Conservation (phyloP, 2,888 invertebrate species). For the Liodrosophila aerea region DNA sequence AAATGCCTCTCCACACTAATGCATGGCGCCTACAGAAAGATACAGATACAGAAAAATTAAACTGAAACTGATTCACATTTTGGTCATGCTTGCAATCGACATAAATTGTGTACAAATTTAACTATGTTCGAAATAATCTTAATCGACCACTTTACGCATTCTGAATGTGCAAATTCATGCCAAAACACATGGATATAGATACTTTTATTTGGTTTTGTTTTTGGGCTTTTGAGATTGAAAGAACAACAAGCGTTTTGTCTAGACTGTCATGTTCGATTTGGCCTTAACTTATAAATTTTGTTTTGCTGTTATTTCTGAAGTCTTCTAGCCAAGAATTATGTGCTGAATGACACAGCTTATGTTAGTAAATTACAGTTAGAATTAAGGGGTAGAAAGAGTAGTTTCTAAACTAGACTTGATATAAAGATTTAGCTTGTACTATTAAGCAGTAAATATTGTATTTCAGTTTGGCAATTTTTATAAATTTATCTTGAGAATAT, state of each 20-base stretch:
- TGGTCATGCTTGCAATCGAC: constrained; percentile 40
- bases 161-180: constrained; percentile 62
- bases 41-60: not conserved
- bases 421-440: too few species aligned
- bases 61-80: constrained; percentile 26
- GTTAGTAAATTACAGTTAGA: too few species aligned
- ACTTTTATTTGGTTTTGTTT: constrained; percentile 5
- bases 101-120: constrained; percentile 66
- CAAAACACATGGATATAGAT: constrained; percentile 35
- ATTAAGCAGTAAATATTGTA: too few species aligned
- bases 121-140: constrained; percentile 55
- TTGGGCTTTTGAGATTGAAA: constrained; percentile 40
- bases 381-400: too few species aligned
- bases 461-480: too few species aligned
- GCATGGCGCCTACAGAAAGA: constrained; percentile 36
- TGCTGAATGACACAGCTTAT: too few species aligned
- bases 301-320: constrained; percentile 1
- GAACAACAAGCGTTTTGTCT: constrained; percentile 70
- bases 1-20: constrained; percentile 37
- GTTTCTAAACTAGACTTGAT: too few species aligned
- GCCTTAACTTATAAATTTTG: constrained; percentile 47
- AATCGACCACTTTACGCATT: constrained; percentile 64
- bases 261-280: constrained; percentile 65
- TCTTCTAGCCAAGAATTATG: too few species aligned
- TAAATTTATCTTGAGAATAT: too few species aligned